Conservation (phyloP, 2,888 invertebrate species). For the Meta bourneti region DNA sequence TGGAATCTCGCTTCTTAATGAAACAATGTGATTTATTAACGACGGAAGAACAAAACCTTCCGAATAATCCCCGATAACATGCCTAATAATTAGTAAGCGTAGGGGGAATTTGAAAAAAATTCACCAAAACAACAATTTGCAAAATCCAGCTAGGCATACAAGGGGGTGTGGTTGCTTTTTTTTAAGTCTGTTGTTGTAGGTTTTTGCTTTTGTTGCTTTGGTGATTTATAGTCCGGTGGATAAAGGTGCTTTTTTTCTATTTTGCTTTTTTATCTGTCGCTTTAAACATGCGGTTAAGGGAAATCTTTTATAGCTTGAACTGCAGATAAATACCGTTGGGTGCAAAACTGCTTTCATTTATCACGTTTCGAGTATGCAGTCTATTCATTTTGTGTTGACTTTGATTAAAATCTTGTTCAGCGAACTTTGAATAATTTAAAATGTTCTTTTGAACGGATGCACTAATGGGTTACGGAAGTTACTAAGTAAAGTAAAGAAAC, state of each 20-base stretch:
- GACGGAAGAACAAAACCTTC: constrained; percentile 12
- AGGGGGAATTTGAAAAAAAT: neutral
- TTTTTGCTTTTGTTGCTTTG: neutral
- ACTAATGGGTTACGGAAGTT: too few species aligned
- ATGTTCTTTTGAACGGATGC: neutral
- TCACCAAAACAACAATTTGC: constrained; percentile 25
- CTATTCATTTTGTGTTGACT: neutral
- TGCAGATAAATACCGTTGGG: neutral
- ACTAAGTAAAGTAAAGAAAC: too few species aligned
- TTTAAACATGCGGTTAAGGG: neutral
- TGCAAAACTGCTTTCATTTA: neutral
- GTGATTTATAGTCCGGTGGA: constrained; percentile 9
- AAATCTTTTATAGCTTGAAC: neutral
- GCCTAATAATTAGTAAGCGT: constrained; percentile 15
- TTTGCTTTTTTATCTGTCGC: neutral
- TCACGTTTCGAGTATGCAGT: neutral
- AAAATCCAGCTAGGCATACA: neutral
- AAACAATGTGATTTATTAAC: constrained; percentile 61
- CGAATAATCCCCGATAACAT: constrained; percentile 48
- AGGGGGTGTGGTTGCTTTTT: neutral
- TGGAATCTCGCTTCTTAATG: constrained; percentile 25
- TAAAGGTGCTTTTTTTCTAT: neutral
- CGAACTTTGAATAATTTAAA: neutral
- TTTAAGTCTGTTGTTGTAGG: neutral
- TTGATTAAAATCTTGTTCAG: neutral